Conservation (phyloP, 2,797 vertebrate genomes). For the Acanthornis magna region DNA sequence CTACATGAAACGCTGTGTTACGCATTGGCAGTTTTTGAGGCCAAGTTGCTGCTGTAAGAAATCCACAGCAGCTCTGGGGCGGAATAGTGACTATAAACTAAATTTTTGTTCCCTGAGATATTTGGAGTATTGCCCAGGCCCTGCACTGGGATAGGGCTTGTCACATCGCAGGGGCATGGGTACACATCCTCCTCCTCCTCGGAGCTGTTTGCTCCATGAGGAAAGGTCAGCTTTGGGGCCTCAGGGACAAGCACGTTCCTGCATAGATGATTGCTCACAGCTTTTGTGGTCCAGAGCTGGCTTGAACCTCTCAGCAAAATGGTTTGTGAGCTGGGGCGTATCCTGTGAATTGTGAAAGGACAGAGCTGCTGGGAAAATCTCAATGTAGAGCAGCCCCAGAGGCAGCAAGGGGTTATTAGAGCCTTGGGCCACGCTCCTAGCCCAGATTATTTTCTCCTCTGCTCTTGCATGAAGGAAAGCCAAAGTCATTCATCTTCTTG, state of each 20-base stretch:
- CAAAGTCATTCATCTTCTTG: not conserved
- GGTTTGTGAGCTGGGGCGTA: not conserved
- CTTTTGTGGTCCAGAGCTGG: not conserved
- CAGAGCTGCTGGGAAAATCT: not conserved
- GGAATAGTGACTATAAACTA: not conserved
- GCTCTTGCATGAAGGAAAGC: not conserved
- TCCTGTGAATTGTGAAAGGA: not conserved
- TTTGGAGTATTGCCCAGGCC: not conserved
- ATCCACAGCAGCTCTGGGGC: not conserved
- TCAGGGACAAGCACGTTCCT: not conserved
- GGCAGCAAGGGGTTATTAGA: not conserved
- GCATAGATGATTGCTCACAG: not conserved
- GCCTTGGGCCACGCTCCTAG: not conserved
- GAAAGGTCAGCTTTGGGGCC: not conserved
- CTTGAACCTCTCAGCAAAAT: not conserved
- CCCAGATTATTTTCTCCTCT: not conserved
- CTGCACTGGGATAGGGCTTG: not conserved
- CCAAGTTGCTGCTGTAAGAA: conserved; percentile 4
- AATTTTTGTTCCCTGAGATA: not conserved
- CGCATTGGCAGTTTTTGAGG: conserved; percentile 10
- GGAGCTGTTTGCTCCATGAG: not conserved
- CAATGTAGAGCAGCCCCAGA: not conserved
- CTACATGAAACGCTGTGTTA: not conserved
- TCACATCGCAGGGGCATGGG: accelerated
- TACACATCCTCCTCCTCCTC: accelerated